A percentile compares a stretch with the other conserved stretches of the same genome.
Conservation (phyloP, 2,113 vertebrate genomes). For the Oreotrochilus melanogaster region DNA sequence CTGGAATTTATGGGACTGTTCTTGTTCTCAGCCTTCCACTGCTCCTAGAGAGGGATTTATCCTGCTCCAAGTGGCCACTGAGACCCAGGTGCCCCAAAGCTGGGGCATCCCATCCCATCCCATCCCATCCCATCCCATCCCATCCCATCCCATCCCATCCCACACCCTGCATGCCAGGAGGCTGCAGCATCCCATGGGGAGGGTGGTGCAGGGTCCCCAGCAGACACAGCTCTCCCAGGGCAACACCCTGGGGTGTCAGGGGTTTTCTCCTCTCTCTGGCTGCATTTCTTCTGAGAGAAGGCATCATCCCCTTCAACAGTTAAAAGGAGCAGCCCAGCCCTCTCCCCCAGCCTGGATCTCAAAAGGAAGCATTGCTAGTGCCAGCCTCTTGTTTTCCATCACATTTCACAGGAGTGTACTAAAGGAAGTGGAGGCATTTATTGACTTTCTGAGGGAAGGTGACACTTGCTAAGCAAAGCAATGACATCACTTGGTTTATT, state of each 20-base stretch:
- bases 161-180: rapidly evolving
- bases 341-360: rapidly evolving
- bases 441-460: background rate
- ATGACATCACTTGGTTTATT: background rate
- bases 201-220: background rate
- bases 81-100: background rate
- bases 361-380: background rate
- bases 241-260: rapidly evolving
- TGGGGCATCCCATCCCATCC: background rate
- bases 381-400: background rate
- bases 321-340: background rate
- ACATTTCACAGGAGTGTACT: background rate
- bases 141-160: background rate
- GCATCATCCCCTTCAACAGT: background rate
- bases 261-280: background rate
- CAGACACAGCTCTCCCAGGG: background rate
- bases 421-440: background rate
- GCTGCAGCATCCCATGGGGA: background rate
- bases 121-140: rapidly evolving
- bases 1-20: background rate
- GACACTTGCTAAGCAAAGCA: background rate
- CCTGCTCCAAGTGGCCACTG: rapidly evolving
- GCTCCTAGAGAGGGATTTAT: background rate
- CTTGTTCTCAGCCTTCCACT: background rate
- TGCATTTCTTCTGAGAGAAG: background rate